Evolutionary conservation across 2,113 vertebrate genomes (phyloP).

Genomic region (Macrotis lagotis): DNA sequence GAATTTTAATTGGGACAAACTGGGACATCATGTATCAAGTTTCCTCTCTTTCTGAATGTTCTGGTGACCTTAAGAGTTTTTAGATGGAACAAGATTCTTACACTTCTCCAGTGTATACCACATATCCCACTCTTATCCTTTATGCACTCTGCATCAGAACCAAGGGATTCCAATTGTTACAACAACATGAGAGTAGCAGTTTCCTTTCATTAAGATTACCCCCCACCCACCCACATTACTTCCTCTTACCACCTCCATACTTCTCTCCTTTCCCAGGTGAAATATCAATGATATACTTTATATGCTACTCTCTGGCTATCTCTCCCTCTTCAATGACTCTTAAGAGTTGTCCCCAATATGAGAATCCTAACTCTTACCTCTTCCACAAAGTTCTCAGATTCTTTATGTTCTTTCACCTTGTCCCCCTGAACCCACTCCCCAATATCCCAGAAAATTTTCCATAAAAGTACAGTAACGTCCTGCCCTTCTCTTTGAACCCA

Average conservation of each 20-base stretch:
- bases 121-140: neutral
- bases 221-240: neutral
- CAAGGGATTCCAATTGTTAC: neutral
- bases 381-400: neutral
- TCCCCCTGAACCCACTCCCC: neutral
- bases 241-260: neutral
- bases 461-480: neutral
- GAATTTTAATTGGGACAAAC: neutral
- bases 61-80: neutral
- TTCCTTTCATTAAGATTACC: neutral
- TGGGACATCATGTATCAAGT: neutral
- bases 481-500: neutral
- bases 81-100: neutral
- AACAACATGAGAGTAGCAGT: neutral
- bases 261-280: neutral
- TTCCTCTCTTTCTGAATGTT: neutral
- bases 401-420: neutral
- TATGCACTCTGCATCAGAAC: neutral
- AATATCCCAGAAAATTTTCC: neutral
- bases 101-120: neutral
- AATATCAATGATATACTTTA: neutral
- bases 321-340: neutral
- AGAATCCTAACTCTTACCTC: neutral
- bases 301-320: neutral
- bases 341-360: neutral